phyloP scores from a whole-genome alignment of 2,797 vertebrate species.

The Amblyopsis hoosieri region DNA sequence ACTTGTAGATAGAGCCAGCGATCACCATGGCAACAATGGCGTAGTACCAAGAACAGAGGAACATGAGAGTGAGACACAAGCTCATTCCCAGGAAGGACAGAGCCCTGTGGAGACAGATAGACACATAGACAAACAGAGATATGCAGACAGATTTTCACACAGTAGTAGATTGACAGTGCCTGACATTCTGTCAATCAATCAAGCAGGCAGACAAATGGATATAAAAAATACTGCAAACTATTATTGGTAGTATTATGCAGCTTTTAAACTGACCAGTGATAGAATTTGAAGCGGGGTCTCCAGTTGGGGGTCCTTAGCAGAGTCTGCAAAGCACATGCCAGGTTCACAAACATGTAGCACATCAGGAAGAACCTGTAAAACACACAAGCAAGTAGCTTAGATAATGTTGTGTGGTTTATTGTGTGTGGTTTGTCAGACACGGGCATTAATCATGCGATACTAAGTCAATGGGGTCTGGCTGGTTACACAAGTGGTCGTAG shows the following conservation, averaged over 20 bases:
- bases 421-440: too few species aligned
- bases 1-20: conserved; percentile 96
- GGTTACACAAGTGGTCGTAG: not conserved
- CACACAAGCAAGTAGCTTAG: conserved; percentile 6
- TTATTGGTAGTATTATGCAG: not conserved
- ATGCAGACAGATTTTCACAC: conserved; percentile 4
- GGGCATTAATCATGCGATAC: not conserved
- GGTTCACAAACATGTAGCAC: conserved; percentile 99
- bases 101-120: conserved; percentile 77
- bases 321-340: conserved; percentile 95
- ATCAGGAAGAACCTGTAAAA: conserved; percentile 94
- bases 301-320: conserved; percentile 95
- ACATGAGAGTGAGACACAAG: conserved; percentile 96
- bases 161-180: not conserved
- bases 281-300: conserved; percentile 97
- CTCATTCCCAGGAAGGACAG: conserved; percentile 97
- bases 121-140: conserved; percentile 1
- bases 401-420: too few species aligned
- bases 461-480: conserved; percentile 20
- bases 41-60: conserved; percentile 97
- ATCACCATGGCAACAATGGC: conserved; percentile 93
- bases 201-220: conserved; percentile 5
- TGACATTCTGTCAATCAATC: not conserved
- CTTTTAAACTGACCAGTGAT: conserved; percentile 88
- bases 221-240: not conserved